Evolutionary conservation across 2,888 invertebrate species (phyloP), one percentile per base, ranked within the genome.

Genomic region (Notodonta dromedarius): DNA sequence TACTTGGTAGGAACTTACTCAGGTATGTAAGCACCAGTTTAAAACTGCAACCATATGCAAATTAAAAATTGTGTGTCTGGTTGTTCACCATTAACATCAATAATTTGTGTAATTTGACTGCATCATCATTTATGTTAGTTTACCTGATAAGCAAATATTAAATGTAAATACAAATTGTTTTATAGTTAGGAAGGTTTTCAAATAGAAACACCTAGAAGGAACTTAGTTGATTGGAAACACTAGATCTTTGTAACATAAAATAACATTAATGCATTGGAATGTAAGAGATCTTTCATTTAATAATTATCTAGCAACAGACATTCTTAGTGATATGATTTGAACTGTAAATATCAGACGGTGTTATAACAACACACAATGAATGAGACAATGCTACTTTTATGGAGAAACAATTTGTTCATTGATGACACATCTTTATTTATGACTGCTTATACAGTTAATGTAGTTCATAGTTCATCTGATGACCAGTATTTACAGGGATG

Each of bases 381-480:
- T 50, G 48, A 35, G 32, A 48, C 44, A 42, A 57, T 57, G 48
- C 39, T 48, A 57, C 39, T 14, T 44, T 51, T 14, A 42, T 60
- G 9, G 51, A 51, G 48, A 60, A 35, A 56, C 51, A 52, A 32
- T 24, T 44, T 53, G 57, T 46, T 54, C 35, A 42, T 46, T 39
- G 35, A n/a, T 46, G 46, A 46, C 67, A 60, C 68, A 69, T 67
- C 32, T 62, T 59, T 54, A 50, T 58, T 40, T 54, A 54, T 24
- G 24, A 24, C 40, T 55, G 57, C 51, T 67, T 8, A 50, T 51
- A 51, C 51, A 50, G 40, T 32, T 51, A 5, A 40, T 51, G 24
- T 51, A 35, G 35, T 35, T 35, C 35, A 35, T 6, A 35, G 35
- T 35, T 35, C 35, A 35, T 35, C 7, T 35, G 35, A n/a, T 35